Evolutionary conservation across 2,113 vertebrate species (phyloP).

Genomic region (Heteronetta atricapilla): DNA sequence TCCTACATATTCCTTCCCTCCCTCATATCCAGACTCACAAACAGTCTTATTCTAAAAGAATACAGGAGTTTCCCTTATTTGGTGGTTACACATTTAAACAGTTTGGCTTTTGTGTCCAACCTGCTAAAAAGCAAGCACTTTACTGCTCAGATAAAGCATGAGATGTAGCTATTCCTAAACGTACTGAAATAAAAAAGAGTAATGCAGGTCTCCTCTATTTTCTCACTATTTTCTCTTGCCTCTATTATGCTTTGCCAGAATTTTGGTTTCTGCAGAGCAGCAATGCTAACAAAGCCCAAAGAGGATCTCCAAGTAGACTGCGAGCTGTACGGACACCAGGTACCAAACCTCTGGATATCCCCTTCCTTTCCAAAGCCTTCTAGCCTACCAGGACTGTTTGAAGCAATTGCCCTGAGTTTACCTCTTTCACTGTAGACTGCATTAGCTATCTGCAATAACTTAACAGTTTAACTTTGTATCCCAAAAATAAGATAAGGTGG

Average conservation of each 20-base stretch:
- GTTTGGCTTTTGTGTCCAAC: not conserved
- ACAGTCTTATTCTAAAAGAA: not conserved
- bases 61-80: not conserved
- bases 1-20: not conserved
- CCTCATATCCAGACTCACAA: not conserved
- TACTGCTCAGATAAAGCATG: not conserved
- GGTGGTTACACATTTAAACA: not conserved
- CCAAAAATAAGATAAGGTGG: not conserved
- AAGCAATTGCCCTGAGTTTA: not conserved
- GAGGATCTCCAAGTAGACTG: slow-evolving; percentile 56
- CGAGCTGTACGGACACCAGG: slow-evolving; percentile 67
- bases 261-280: slow-evolving; percentile 75
- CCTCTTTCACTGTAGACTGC: not conserved
- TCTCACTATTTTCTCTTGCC: not conserved
- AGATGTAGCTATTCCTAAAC: not conserved
- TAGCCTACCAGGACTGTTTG: not conserved
- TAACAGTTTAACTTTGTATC: not conserved
- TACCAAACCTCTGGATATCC: slow-evolving; percentile 13
- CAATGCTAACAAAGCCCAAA: not conserved
- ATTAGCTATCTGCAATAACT: not conserved
- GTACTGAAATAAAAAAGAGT: not conserved
- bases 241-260: slow-evolving; percentile 62
- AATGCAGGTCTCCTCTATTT: not conserved
- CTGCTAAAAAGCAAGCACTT: not conserved
- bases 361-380: not conserved